Conservation (phyloP, 2,888 invertebrate genomes). For the Hypsopygia costalis region DNA sequence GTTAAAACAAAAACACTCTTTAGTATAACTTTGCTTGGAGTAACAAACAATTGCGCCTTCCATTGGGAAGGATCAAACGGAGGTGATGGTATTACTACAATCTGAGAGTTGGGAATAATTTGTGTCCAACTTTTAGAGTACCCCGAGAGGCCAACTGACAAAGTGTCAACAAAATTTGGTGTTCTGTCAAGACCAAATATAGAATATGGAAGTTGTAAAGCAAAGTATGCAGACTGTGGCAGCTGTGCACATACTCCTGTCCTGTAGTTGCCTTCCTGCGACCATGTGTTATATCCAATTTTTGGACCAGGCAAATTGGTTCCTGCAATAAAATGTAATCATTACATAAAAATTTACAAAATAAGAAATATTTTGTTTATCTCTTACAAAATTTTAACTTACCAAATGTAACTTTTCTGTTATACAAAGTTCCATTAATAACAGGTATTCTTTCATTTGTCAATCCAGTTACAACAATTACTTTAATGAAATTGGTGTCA, state of each 20-base stretch:
- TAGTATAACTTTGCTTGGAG: slow-evolving; percentile 95
- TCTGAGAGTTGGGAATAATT: slow-evolving; percentile 98
- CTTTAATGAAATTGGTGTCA: slow-evolving; percentile 97
- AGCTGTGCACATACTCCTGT: slow-evolving; percentile 92
- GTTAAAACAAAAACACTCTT: slow-evolving; percentile 94
- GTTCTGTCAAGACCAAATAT: slow-evolving; percentile 98
- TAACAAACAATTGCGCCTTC: slow-evolving; percentile 96
- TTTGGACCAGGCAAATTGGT: slow-evolving; percentile 96
- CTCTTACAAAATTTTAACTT: too few relatives aligned
- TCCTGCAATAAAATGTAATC: slow-evolving; percentile 48
- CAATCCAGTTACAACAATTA: slow-evolving; percentile 93
- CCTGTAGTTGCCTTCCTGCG: slow-evolving; percentile 91
- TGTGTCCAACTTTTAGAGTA: slow-evolving; percentile 90
- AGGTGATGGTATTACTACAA: slow-evolving; percentile 96
- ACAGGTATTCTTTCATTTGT: slow-evolving; percentile 85
- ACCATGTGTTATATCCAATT: slow-evolving; percentile 91
- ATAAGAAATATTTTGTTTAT: neutral
- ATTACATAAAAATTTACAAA: slow-evolving; percentile 4
- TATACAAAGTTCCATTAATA: slow-evolving; percentile 86
- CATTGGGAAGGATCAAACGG: slow-evolving; percentile 88
- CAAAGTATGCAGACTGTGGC: slow-evolving; percentile 94
- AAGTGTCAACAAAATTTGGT: slow-evolving; percentile 96
- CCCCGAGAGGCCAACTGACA: slow-evolving; percentile 89
- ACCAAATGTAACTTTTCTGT: slow-evolving; percentile 89
- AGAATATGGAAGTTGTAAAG: slow-evolving; percentile 96